Evolutionary conservation across 2,797 vertebrate genomes (phyloP).

Genomic region (Hemitrygon akajei): DNA sequence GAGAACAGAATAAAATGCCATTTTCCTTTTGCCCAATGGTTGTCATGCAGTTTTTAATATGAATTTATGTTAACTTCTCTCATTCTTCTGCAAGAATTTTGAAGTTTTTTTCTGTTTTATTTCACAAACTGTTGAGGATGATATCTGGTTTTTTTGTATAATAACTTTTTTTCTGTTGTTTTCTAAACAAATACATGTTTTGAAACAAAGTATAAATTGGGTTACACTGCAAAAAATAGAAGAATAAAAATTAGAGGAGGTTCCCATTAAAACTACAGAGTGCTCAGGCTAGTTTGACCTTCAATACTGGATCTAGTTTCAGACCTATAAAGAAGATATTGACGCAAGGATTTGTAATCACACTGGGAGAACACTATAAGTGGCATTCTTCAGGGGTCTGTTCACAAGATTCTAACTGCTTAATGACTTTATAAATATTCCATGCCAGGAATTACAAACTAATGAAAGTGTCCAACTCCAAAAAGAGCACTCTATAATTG

Average conservation of each 20-base stretch:
- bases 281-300: neutral
- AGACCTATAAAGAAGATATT: neutral
- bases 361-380: neutral
- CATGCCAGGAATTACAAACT: too few relatives aligned
- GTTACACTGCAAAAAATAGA: neutral
- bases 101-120: too few relatives aligned
- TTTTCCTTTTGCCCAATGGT: too few relatives aligned
- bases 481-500: neutral
- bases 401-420: neutral
- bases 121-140: too few relatives aligned
- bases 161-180: too few relatives aligned
- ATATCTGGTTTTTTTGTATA: too few relatives aligned
- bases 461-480: neutral
- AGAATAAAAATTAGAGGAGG: neutral
- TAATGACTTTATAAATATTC: neutral
- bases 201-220: too few relatives aligned
- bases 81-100: too few relatives aligned
- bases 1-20: too few relatives aligned
- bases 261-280: neutral
- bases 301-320: neutral
- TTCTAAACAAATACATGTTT: too few relatives aligned
- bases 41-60: too few relatives aligned
- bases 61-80: too few relatives aligned
- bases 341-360: neutral
- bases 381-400: neutral